Conservation (phyloP, 2,888 invertebrate species). For the Plagodis pulveraria region DNA sequence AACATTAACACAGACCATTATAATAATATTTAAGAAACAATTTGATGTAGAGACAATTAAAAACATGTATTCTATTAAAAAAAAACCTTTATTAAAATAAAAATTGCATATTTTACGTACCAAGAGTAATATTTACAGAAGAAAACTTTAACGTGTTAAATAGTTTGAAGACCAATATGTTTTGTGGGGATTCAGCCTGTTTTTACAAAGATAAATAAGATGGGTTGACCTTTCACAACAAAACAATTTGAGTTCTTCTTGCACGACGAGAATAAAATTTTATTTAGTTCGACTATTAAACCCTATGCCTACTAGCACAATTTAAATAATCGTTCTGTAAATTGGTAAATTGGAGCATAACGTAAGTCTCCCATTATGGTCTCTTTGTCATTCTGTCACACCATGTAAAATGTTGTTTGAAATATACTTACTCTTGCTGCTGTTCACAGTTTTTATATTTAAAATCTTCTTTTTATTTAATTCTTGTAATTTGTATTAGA, state of each 20-base stretch:
- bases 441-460: not conserved
- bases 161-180: too few species aligned
- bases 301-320: slow-evolving; percentile 22
- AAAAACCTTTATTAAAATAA: too few species aligned
- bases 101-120: too few species aligned
- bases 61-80: too few species aligned
- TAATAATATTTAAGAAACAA: not conserved
- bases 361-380: slow-evolving; percentile 23
- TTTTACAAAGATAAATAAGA: too few species aligned
- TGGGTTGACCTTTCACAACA: not conserved
- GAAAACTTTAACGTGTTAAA: too few species aligned
- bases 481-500: not conserved
- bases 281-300: slow-evolving; percentile 11
- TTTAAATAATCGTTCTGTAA: slow-evolving; percentile 26
- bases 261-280: slow-evolving; percentile 1
- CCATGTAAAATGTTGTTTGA: not conserved
- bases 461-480: not conserved
- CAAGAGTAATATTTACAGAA: too few species aligned
- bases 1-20: slow-evolving; percentile 19
- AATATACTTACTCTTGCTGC: not conserved
- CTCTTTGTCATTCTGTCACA: slow-evolving; percentile 19
- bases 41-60: not conserved
- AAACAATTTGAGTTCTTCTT: not conserved
- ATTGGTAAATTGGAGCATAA: slow-evolving; percentile 28
- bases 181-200: too few species aligned